Evolutionary conservation across 2,888 invertebrate species (phyloP).

Genomic region (Polymixis flavicincta): DNA sequence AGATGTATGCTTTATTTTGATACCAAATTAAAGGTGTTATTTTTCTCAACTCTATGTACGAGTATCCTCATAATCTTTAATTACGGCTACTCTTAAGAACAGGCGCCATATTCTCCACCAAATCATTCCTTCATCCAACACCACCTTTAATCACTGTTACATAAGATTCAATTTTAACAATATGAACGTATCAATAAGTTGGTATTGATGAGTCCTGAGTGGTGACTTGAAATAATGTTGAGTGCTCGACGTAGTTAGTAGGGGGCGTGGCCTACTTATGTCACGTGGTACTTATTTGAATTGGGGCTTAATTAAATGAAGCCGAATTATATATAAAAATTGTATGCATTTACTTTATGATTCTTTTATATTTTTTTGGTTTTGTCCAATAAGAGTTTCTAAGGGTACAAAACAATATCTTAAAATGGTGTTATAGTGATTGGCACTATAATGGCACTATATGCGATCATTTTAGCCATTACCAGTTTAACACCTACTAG

Average conservation of each 20-base stretch:
- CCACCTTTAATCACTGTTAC: background rate
- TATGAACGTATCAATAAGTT: background rate
- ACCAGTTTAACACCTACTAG: background rate
- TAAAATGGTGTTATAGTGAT: background rate
- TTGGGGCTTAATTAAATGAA: constrained; percentile 28
- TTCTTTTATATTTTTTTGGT: background rate
- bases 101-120: constrained; percentile 28
- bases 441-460: background rate
- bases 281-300: constrained; percentile 25
- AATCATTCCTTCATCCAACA: background rate
- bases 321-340: background rate
- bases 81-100: constrained; percentile 48
- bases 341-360: background rate
- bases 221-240: constrained; percentile 50
- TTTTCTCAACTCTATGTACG: constrained; percentile 36
- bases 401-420: no score
- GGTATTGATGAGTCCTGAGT: constrained; percentile 33
- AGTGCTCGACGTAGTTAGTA: constrained; percentile 46
- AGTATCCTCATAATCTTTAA: constrained; percentile 42
- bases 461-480: background rate
- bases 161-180: constrained; percentile 1
- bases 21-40: background rate
- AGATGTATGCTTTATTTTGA: background rate
- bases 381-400: no score
- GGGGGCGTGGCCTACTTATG: constrained; percentile 44